Evolutionary conservation across 2,113 vertebrate genomes (phyloP), one percentile per base, ranked within the genome.

Genomic region (Leucopsar rothschildi): DNA sequence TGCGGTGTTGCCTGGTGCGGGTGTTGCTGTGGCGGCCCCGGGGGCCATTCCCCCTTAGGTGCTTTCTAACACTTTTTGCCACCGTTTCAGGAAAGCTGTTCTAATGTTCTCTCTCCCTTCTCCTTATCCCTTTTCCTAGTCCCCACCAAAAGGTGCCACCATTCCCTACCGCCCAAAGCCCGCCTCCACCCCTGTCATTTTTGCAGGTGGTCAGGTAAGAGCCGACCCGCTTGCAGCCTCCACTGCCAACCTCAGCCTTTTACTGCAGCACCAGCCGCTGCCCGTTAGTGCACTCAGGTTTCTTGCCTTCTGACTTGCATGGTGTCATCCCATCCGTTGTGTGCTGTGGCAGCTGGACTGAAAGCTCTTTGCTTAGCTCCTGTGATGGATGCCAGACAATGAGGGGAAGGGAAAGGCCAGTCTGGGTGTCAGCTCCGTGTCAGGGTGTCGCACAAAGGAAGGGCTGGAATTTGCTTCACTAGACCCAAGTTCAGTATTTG

Each of bases 271-370:
- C 98, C 99, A 99, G 99, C 99, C 99, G 99, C 99, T 99, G 99
- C 99, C 99, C 98, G 99, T 99, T 99, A 99, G 99, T 99, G 98
- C 99, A 98, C 98, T 99, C 99, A 99, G 99, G 99, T 99, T 99
- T 99, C 99, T 98, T 96, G 96, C 97, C 98, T 98, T 98, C 98
- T 98, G 98, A 98, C 98, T 97, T 97, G 97, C 98, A 98, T 98
- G 98, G 79, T 96, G 89, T 97, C 93, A 94, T 94, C 94, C 97
- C 91, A 88, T 95, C 95, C 13, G 0, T 91, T n/a, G 92, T 16
- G 59, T 83, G 37, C 94, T 88, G 20, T 0, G 3, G 70, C 70
- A 95, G 27, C 80, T 84, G 92, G 94, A 95, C 88, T 60, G 91
- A 97, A 97, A 97, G 97, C 97, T 98, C 96, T 96, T 57, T 10